Evolutionary conservation across 2,797 vertebrate genomes (phyloP).

Genomic region (Tragopan temminckii): DNA sequence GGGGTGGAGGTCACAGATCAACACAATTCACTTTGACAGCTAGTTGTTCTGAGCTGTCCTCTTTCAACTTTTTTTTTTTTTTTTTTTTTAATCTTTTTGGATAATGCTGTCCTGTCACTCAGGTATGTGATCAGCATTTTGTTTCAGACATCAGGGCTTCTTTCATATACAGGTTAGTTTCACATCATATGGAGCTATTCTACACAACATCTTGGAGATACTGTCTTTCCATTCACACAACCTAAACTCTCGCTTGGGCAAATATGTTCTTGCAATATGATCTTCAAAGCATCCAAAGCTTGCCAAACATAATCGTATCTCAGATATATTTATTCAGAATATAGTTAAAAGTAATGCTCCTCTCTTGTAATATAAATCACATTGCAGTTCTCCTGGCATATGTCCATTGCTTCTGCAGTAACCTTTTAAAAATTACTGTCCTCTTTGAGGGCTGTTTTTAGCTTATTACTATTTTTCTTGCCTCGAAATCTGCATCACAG

Average conservation of each 20-base stretch:
- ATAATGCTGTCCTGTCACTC: constrained; percentile 48
- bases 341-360: not conserved
- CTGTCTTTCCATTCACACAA: not conserved
- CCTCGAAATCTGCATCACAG: not conserved
- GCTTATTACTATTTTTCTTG: not conserved
- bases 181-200: constrained; percentile 34
- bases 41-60: constrained; percentile 26
- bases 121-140: constrained; percentile 37
- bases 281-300: not conserved
- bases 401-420: not conserved
- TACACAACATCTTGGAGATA: not conserved
- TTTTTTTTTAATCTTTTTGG: constrained; percentile 33
- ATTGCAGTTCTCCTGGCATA: not conserved
- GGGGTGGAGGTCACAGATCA: constrained; percentile 71
- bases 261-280: not conserved
- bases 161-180: not conserved
- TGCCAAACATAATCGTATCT: not conserved
- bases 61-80: not conserved
- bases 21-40: constrained; percentile 56
- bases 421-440: not conserved
- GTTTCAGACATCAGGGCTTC: constrained; percentile 18
- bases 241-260: not conserved
- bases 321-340: not conserved
- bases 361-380: not conserved
- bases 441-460: not conserved